Evolutionary conservation across 2,113 vertebrate species (phyloP).

Genomic region (Nibea coibor): DNA sequence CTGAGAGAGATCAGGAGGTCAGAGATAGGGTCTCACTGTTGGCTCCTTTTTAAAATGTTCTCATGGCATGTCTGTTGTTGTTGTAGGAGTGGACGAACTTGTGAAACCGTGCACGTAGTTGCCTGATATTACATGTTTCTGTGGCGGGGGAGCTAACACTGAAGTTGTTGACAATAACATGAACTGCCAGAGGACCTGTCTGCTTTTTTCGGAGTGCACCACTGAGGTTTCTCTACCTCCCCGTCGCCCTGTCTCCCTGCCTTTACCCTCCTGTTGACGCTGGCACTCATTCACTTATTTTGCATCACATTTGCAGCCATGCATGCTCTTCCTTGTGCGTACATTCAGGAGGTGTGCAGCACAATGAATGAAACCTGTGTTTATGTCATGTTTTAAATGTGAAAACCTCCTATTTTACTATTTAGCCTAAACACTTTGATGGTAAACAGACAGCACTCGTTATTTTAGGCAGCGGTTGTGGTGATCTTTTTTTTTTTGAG

Average conservation of each 20-base stretch:
- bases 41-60: not conserved
- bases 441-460: constrained; percentile 15
- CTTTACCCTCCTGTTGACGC: constrained; percentile 17
- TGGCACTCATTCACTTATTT: constrained; percentile 18
- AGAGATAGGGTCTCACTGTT: not conserved
- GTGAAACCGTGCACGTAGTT: not conserved
- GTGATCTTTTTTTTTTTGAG: not conserved
- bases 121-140: constrained; percentile 5
- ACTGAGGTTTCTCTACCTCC: constrained; percentile 42
- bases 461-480: constrained; percentile 34
- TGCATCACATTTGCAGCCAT: constrained; percentile 19
- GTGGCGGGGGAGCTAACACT: not conserved
- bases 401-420: not conserved
- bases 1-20: not conserved
- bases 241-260: not conserved
- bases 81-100: not conserved
- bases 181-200: constrained; percentile 50
- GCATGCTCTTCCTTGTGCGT: not conserved
- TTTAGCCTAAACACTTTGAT: not conserved
- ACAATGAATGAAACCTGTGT: not conserved
- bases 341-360: not conserved
- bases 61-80: not conserved
- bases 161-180: constrained; percentile 70
- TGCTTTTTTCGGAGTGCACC: constrained; percentile 50
- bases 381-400: not conserved